Evolutionary conservation across 1,140 invertebrate genomes (phyloP).

Genomic region (Dreissena polymorpha): DNA sequence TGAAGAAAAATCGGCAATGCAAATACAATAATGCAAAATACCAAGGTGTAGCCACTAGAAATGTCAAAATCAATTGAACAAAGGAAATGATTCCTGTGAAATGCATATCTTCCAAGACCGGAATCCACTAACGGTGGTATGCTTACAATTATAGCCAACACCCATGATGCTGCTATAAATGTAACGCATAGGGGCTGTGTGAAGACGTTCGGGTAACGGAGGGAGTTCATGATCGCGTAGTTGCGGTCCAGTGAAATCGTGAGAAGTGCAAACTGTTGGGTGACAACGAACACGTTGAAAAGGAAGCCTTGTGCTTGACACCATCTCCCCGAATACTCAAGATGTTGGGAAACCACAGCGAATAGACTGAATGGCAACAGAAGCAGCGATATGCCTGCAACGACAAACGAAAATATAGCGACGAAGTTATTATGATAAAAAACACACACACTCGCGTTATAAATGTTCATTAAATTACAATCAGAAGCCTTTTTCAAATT

Average conservation of each 20-base stretch:
- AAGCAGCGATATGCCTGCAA: constrained; percentile 62
- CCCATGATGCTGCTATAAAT: constrained; percentile 60
- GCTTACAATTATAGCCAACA: constrained; percentile 56
- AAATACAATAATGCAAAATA: constrained; percentile 52
- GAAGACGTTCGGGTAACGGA: constrained; percentile 70
- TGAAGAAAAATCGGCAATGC: constrained; percentile 60
- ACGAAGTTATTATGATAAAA: no score
- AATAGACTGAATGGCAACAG: constrained; percentile 64
- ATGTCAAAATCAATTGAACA: constrained; percentile 59
- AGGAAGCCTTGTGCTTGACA: constrained; percentile 66
- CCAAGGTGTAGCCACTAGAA: constrained; percentile 42
- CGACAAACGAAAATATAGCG: constrained; percentile 3
- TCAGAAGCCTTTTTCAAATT: no score
- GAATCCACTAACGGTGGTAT: constrained; percentile 62
- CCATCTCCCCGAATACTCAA: constrained; percentile 62
- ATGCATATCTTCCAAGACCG: constrained; percentile 56
- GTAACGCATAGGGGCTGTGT: constrained; percentile 61
- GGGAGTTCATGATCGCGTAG: constrained; percentile 70
- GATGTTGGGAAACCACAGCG: constrained; percentile 58
- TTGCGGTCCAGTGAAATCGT: constrained; percentile 70
- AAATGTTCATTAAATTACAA: no score
- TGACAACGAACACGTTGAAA: constrained; percentile 59
- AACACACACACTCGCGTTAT: no score
- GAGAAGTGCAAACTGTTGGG: constrained; percentile 61
- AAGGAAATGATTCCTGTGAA: constrained; percentile 55